These are phyloP conservation scores for Mus spicilegus DNA, from an alignment of 2,113 vertebrate species.

Conservation along the genomic window DNA sequence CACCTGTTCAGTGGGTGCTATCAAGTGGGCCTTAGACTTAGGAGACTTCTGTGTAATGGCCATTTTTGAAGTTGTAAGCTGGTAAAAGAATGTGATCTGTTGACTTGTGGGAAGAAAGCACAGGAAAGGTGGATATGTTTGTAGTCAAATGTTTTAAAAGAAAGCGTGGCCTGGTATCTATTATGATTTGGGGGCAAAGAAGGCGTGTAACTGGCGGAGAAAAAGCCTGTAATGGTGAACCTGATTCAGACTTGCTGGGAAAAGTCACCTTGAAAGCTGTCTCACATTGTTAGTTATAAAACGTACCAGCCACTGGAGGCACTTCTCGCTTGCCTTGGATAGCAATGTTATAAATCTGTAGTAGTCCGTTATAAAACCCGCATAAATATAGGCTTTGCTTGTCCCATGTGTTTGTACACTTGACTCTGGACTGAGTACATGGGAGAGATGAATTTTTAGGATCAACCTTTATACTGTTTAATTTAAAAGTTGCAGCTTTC, in stretches of 20 bases:
- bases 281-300: neutral
- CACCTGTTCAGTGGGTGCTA: neutral
- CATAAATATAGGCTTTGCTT: neutral
- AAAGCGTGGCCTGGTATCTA: neutral
- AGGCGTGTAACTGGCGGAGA: neutral
- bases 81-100: neutral
- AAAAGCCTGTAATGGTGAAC: neutral
- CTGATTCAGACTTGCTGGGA: neutral
- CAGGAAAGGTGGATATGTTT: neutral
- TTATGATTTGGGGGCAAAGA: neutral
- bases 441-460: neutral
- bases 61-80: neutral
- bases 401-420: neutral
- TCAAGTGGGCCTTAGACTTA: neutral
- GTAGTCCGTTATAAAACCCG: neutral
- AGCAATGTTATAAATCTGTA: neutral
- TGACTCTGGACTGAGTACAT: neutral
- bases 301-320: neutral
- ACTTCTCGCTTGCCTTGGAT: neutral
- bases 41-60: neutral
- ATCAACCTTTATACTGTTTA: neutral
- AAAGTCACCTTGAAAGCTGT: neutral
- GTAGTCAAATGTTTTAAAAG: neutral
- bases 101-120: neutral
- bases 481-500: neutral